Percentiles rank a stretch among this genome's conserved stretches.
Conservation (phyloP, 2,888 invertebrate genomes). For the Scaptomyza tumidula region DNA sequence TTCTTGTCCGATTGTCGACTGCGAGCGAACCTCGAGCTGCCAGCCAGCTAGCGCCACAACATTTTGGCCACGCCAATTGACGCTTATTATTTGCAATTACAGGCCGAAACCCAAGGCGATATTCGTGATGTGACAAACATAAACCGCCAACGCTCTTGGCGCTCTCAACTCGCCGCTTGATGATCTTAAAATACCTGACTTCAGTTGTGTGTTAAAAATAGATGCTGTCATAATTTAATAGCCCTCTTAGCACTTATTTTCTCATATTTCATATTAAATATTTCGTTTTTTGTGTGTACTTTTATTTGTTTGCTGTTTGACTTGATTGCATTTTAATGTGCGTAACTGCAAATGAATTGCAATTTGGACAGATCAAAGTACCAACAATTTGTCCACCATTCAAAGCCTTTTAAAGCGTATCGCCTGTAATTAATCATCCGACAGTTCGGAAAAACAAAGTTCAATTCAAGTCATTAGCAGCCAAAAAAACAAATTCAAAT, state of each 20-base stretch:
- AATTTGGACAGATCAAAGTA: conserved; percentile 65
- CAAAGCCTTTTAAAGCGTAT: conserved; percentile 48
- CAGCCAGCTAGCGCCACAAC: conserved; percentile 10
- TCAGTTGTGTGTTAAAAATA: conserved; percentile 54
- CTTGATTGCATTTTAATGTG: conserved; percentile 64
- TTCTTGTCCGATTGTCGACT: conserved; percentile 20
- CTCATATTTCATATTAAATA: conserved; percentile 6
- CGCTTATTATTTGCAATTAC: conserved; percentile 76
- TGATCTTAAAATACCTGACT: conserved; percentile 42
- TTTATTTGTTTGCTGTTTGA: conserved; percentile 2
- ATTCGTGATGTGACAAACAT: conserved; percentile 59
- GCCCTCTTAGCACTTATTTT: conserved; percentile 34
- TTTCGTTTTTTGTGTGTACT: conserved; percentile 4
- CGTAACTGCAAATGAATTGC: conserved; percentile 45
- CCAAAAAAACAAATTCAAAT: neutral
- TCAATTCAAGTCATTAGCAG: neutral
- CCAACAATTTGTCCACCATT: conserved; percentile 30
- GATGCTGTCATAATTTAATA: conserved; percentile 54
- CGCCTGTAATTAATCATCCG: conserved; percentile 41
- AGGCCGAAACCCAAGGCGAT: conserved; percentile 63
- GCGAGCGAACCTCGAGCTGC: conserved; percentile 25
- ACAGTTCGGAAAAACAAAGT: neutral
- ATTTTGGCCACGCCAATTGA: conserved; percentile 72
- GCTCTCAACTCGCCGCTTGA: conserved; percentile 10
- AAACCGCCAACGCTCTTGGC: conserved; percentile 32